Evolutionary conservation across 2,888 invertebrate species (phyloP), one percentile per base, ranked within the genome.

Genomic region (Osmoderma eremita): DNA sequence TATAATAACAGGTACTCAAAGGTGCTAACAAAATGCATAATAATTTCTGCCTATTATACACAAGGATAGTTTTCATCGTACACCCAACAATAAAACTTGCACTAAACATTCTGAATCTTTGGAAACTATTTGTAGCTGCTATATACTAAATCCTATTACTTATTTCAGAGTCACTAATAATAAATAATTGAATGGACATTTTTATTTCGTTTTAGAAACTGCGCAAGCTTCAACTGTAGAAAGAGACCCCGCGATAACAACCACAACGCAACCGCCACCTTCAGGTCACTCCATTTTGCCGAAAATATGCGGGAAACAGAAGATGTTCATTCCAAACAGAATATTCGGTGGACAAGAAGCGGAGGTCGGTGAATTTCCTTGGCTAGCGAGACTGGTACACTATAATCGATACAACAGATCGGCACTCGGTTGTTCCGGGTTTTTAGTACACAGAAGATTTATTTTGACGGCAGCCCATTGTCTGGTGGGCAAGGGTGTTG

Each of bases 381-480:
- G 87, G 87, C 74, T 86, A 75, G 83, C 80, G 0, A 76, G 86
- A 13, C 77, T 87, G 38, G 81, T 84, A 58, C 86, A 87, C 74
- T 81, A 79, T 63, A 76, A 75, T 36, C 70, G 69, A 22, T 66
- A 75, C 64, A 78, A 77, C 4, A 68, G 69, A 12, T 75, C 73
- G 69, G 74, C 73, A 20, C 75, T 75, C 49, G 81, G 82, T 3
- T 87, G 87, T 72, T 83, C 84, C 0, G 87, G 84, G 3, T 82
- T 83, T 49, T 79, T 88, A 10, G 85, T 88, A 70, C 85, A 85
- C 71, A 77, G 80, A 0, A 81, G 77, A 76, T 86, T 85, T 73
- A 84, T 86, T 0, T 67, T 87, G 12, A 87, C 87, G 0, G 87
- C 87, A 1, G 86, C 81, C 0, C 87, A 87, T 73, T 87, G 87